These are phyloP conservation scores for Apis dorsata DNA, from an alignment of 1,140 invertebrate genomes.

Conservation along the genomic window DNA sequence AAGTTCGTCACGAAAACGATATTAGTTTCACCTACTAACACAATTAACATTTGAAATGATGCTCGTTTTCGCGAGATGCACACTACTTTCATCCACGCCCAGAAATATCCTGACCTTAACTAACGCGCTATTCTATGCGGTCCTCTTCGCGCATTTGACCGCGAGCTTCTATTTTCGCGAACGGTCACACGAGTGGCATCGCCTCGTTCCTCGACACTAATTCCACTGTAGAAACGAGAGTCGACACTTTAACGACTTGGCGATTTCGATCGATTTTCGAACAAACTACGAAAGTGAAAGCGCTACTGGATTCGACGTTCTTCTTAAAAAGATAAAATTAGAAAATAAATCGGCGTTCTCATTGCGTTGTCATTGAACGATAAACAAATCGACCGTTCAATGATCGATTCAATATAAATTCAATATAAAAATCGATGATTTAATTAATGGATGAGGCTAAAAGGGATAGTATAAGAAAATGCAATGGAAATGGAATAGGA, in stretches of 20 bases:
- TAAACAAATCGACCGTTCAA: conserved; percentile 13
- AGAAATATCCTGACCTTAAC: conserved; percentile 53
- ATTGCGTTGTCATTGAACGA: conserved; percentile 8
- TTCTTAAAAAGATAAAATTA: conserved; percentile 36
- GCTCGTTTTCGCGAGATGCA: background rate
- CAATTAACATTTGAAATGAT: background rate
- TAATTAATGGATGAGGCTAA: conserved; percentile 3
- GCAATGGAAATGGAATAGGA: too few species aligned
- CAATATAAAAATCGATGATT: background rate
- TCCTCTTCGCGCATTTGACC: conserved; percentile 25
- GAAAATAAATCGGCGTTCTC: conserved; percentile 28
- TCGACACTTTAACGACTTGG: background rate
- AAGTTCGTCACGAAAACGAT: background rate
- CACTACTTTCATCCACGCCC: conserved; percentile 36
- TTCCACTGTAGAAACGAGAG: background rate
- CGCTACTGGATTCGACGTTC: background rate
- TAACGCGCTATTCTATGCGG: conserved; percentile 21
- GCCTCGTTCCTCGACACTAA: conserved; percentile 26
- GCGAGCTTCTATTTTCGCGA: conserved; percentile 25
- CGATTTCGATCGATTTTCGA: background rate
- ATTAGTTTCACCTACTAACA: conserved; percentile 17
- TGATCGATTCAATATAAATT: background rate
- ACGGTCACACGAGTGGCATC: background rate
- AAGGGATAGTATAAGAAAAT: too few species aligned
- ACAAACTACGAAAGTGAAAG: conserved; percentile 10